These are phyloP conservation scores for Acanthopleura granulata DNA, from an alignment of 2,888 invertebrate genomes.

Conservation along the genomic window DNA sequence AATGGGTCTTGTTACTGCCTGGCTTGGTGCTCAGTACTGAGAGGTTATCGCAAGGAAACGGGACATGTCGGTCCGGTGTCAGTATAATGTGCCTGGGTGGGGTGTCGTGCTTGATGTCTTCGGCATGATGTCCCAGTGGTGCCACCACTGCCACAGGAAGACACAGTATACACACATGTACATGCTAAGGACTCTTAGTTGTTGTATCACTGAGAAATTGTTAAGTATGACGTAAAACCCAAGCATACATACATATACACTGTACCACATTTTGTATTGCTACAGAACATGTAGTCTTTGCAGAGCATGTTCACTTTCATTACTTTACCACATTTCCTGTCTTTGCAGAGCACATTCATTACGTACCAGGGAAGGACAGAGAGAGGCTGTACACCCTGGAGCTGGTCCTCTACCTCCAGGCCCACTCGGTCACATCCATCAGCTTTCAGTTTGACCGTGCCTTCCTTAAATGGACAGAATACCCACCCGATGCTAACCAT, in stretches of 20 bases:
- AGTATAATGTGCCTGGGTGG: no score
- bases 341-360: constrained; percentile 59
- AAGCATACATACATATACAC: no score
- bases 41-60: no score
- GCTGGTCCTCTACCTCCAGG: constrained; percentile 81
- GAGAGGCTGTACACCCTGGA: constrained; percentile 90
- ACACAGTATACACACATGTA: no score
- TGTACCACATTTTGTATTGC: neutral
- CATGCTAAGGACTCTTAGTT: no score
- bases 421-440: constrained; percentile 84
- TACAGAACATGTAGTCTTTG: neutral
- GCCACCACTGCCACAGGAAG: no score
- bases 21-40: no score
- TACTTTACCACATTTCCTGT: constrained; percentile 3
- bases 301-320: neutral
- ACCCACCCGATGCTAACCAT: constrained; percentile 99
- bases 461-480: constrained; percentile 98
- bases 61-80: no score
- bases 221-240: no score
- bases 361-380: constrained; percentile 84
- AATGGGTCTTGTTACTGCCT: no score
- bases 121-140: no score
- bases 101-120: no score
- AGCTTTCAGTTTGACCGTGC: constrained; percentile 93
- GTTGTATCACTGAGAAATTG: neutral